These are phyloP conservation scores for Chrysolina haemoptera DNA, from an alignment of 2,888 invertebrate genomes.

Conservation along the genomic window DNA sequence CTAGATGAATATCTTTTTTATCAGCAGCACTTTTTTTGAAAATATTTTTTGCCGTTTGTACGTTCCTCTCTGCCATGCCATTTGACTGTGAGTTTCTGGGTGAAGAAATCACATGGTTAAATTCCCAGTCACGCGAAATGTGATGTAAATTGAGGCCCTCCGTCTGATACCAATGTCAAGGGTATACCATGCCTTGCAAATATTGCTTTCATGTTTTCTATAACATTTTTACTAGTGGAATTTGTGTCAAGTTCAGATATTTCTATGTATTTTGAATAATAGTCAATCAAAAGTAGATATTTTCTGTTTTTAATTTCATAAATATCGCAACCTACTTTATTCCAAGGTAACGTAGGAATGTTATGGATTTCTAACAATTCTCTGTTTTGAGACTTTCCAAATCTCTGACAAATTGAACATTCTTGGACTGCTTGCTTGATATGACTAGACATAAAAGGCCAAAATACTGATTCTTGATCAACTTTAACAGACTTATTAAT, in stretches of 20 bases:
- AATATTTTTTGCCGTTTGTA: slow-evolving; percentile 6
- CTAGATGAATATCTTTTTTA: slow-evolving; percentile 36
- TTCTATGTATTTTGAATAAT: slow-evolving; percentile 46
- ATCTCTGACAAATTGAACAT: slow-evolving; percentile 42
- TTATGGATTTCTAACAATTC: slow-evolving; percentile 44
- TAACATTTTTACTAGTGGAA: slow-evolving; percentile 31
- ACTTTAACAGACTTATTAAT: slow-evolving; percentile 37
- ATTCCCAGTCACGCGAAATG: slow-evolving; percentile 29
- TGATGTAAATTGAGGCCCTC: slow-evolving; percentile 36
- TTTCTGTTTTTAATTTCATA: slow-evolving; percentile 36
- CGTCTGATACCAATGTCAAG: slow-evolving; percentile 44
- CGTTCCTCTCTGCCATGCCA: slow-evolving; percentile 33
- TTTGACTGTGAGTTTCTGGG: slow-evolving; percentile 42
- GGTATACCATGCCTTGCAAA: slow-evolving; percentile 49
- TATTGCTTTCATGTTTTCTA: slow-evolving; percentile 39
- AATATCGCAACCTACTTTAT: slow-evolving; percentile 41
- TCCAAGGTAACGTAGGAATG: slow-evolving; percentile 40
- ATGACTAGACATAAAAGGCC: slow-evolving; percentile 43
- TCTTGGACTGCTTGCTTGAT: slow-evolving; percentile 38
- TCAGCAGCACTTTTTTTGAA: slow-evolving; percentile 30
- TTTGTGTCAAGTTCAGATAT: slow-evolving; percentile 31
- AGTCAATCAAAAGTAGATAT: slow-evolving; percentile 41
- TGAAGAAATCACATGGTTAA: slow-evolving; percentile 37
- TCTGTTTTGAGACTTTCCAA: slow-evolving; percentile 32
- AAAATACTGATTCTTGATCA: slow-evolving; percentile 39